phyloP scores from a whole-genome alignment of 2,797 vertebrate species.

The Clarias pachynema region DNA sequence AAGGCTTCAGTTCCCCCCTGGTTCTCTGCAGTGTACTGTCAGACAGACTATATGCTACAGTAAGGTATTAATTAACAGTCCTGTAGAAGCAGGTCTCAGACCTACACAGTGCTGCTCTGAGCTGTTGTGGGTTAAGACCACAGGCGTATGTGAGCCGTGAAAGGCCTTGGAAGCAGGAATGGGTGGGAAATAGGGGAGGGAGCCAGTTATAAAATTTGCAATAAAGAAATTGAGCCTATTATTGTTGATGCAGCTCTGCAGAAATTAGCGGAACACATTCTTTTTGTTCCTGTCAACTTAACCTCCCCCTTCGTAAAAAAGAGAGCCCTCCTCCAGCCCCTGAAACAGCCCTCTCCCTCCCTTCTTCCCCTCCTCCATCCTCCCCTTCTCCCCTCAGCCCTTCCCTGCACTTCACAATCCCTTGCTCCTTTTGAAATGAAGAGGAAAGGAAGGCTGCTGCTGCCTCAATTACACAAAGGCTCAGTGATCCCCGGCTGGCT shows the following conservation, averaged over 20 bases:
- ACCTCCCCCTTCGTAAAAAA: conserved; percentile 83
- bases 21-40: conserved; percentile 64
- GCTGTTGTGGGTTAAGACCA: conserved; percentile 75
- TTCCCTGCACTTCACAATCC: conserved; percentile 83
- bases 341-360: conserved; percentile 66
- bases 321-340: conserved; percentile 70
- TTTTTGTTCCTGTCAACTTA: conserved; percentile 91
- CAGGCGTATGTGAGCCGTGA: conserved; percentile 74
- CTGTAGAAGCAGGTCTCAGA: conserved; percentile 70
- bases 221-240: conserved; percentile 90
- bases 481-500: conserved; percentile 98
- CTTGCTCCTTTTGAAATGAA: conserved; percentile 81
- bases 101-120: conserved; percentile 66
- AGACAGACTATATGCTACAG: conserved; percentile 64
- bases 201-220: conserved; percentile 78
- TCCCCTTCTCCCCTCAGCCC: conserved; percentile 74
- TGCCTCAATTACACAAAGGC: conserved; percentile 99
- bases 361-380: conserved; percentile 76
- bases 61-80: conserved; percentile 72
- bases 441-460: conserved; percentile 87
- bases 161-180: conserved; percentile 74
- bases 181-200: conserved; percentile 74
- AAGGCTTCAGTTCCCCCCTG: conserved; percentile 60
- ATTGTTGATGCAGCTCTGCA: conserved; percentile 85
- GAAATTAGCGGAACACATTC: conserved; percentile 90